Percentiles rank a stretch among this genome's conserved stretches.
These are phyloP conservation scores for Heliconius ethilla DNA, from an alignment of 2,888 invertebrate genomes.

Conservation along the genomic window DNA sequence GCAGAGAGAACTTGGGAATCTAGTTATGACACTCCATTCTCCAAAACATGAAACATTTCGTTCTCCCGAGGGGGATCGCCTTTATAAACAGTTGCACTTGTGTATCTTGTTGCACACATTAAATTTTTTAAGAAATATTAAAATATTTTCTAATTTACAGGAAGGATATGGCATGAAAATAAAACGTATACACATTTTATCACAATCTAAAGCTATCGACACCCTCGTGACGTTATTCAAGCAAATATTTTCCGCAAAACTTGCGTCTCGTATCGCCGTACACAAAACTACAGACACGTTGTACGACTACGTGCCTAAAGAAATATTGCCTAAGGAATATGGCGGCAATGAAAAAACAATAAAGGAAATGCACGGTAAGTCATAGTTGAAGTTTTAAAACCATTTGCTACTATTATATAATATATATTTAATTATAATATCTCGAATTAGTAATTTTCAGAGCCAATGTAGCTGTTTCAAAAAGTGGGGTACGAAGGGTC, in stretches of 20 bases:
- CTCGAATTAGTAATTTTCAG: too few relatives aligned
- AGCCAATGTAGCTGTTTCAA: too few relatives aligned
- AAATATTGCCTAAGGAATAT: slow-evolving; percentile 53
- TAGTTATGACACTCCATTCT: too few relatives aligned
- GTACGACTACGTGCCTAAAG: slow-evolving; percentile 48
- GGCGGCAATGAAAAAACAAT: slow-evolving; percentile 49
- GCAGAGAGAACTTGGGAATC: too few relatives aligned
- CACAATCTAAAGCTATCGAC: slow-evolving; percentile 56
- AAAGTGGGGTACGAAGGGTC: too few relatives aligned
- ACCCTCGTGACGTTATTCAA: slow-evolving; percentile 52
- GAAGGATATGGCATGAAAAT: slow-evolving; percentile 57
- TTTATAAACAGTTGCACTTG: too few relatives aligned
- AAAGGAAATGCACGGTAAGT: slow-evolving; percentile 42
- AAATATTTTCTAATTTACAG: slow-evolving; percentile 38
- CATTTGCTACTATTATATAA: background rate
- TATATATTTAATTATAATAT: too few relatives aligned
- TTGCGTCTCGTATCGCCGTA: slow-evolving; percentile 53
- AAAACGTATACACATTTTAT: slow-evolving; percentile 57
- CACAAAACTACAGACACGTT: slow-evolving; percentile 53
- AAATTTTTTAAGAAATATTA: background rate
- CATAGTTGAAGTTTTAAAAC: background rate
- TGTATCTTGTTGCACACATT: background rate
- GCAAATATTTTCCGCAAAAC: slow-evolving; percentile 55
- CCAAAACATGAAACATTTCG: too few relatives aligned
- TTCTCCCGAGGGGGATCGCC: too few relatives aligned